Evolutionary conservation across 2,888 invertebrate genomes (phyloP), one percentile per base, ranked within the genome.

Genomic region (Octonoba sinensis): DNA sequence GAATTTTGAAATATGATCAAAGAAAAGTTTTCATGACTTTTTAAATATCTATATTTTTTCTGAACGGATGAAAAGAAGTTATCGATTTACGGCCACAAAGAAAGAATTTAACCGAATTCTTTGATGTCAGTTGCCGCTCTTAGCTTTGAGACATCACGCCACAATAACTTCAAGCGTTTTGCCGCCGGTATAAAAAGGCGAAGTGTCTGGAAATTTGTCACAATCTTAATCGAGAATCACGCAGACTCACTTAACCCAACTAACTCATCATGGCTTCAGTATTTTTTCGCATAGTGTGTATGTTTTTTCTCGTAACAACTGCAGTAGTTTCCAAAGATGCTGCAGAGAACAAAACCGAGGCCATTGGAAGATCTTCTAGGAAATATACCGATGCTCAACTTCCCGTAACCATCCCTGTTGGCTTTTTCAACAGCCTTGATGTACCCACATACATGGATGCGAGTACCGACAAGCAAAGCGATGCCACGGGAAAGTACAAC

Each of bases 41-140:
- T 36, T 36, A 36, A 36, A 36, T 36, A 36, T 36, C 6, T 36
- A 27, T 36, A n/a, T 36, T 36, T 36, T 36, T 36, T 8, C 36
- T 36, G 36, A 36, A 36, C 36, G 36, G 3, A 36, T 8, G 36
- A 36, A 36, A n/a, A 36, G 36, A 36, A 36, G 36, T 36, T 36
- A 36, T 36, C 36, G 36, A 36, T 36, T 36, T 36, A 36, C 36
- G 36, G 3, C 36, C 36, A 36, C 36, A 36, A 36, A 8, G 22
- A 51, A 71, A 78, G 66, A 66, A 72, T 59, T 78, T 71, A 78
- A 57, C 79, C 73, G 67, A 81, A 81, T 81, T 79, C 73, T 60
- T 73, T 65, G 16, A 18, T 59, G 16, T 20, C 12, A 65, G 24
- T 18, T 65, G 16, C 44, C 22, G 65, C 65, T 65, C 65, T 65